These are phyloP conservation scores for Oenanthe oenanthe DNA, from an alignment of 2,113 vertebrate species.

Conservation along the genomic window DNA sequence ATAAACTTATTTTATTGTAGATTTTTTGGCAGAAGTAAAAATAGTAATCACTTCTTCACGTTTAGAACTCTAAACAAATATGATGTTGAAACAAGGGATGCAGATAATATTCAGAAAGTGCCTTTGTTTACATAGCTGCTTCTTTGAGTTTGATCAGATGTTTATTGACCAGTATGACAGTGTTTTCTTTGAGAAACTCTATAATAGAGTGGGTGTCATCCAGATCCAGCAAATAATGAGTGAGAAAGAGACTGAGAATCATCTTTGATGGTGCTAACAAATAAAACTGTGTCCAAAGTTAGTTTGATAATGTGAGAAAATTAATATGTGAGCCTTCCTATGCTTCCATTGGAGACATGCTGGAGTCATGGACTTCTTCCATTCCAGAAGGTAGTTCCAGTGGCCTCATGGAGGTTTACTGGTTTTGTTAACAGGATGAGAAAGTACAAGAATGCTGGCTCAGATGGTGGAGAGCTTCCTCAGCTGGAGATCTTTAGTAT, in stretches of 20 bases:
- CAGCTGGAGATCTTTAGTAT: background rate
- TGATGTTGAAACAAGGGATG: background rate
- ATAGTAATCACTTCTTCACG: background rate
- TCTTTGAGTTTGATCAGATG: background rate
- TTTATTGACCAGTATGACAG: background rate
- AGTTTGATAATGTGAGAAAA: background rate
- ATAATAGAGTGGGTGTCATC: background rate
- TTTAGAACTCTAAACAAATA: background rate
- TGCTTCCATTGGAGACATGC: background rate
- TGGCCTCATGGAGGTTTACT: background rate
- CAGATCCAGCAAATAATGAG: background rate
- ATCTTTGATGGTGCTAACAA: background rate
- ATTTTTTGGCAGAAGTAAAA: background rate
- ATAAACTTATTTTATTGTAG: background rate
- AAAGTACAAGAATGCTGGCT: background rate
- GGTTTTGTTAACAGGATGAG: background rate
- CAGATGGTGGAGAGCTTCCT: background rate
- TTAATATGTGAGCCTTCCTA: background rate
- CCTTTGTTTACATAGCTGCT: background rate
- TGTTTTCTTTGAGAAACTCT: background rate
- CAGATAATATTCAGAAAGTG: slow-evolving; percentile 5
- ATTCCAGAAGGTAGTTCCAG: background rate
- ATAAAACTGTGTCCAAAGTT: background rate
- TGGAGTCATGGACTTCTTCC: background rate
- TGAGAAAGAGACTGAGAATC: background rate